Percentiles rank a stretch among this genome's conserved stretches.
Evolutionary conservation across 2,888 invertebrate genomes (phyloP).

Genomic region (Amiota communis): DNA sequence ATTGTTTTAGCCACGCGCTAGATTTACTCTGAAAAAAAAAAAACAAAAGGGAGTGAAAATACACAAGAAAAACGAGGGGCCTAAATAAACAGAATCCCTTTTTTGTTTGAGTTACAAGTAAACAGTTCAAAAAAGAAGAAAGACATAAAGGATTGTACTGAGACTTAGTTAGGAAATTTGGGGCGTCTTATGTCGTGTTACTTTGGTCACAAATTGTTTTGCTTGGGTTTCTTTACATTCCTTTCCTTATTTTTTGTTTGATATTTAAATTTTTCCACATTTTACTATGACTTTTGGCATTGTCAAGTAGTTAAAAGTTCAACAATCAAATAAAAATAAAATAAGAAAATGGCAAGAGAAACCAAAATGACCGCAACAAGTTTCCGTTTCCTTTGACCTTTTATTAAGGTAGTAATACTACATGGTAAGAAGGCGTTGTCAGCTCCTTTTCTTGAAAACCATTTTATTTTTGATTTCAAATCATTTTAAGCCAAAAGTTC

Average conservation of each 20-base stretch:
- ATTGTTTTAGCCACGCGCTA: neutral
- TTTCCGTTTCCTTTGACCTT: neutral
- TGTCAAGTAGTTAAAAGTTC: no score
- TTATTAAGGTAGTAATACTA: neutral
- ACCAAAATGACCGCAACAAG: slow-evolving; percentile 10
- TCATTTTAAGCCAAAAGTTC: no score
- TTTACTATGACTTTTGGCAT: no score
- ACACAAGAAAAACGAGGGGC: neutral
- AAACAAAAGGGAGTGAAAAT: neutral
- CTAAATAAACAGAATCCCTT: slow-evolving; percentile 11
- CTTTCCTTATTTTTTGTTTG: no score
- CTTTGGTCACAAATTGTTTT: neutral
- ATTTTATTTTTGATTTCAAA: neutral
- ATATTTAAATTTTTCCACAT: no score
- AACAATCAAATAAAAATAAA: no score
- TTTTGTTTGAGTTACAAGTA: slow-evolving; percentile 2
- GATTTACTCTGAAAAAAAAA: neutral
- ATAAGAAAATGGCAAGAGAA: neutral
- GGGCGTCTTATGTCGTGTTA: neutral
- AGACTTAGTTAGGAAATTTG: neutral
- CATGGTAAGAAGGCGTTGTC: neutral
- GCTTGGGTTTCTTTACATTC: no score
- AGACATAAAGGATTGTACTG: neutral
- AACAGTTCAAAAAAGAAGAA: no score
- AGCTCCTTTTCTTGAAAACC: neutral